Conservation (phyloP, 2,797 vertebrate species). For the Anableps anableps region DNA sequence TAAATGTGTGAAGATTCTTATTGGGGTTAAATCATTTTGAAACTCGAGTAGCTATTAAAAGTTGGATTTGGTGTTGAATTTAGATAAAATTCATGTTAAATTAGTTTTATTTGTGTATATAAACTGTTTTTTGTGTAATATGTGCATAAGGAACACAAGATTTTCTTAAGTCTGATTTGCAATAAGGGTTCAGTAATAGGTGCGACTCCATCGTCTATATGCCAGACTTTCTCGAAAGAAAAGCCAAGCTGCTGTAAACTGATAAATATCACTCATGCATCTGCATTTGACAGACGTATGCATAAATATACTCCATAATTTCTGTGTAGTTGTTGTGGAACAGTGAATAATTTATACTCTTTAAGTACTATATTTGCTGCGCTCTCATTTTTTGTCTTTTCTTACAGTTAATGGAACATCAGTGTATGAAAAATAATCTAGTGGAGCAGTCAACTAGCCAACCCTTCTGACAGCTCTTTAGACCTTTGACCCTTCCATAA, state of each 20-base stretch:
- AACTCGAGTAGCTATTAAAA: not conserved
- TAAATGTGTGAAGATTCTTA: not conserved
- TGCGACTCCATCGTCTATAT: not conserved
- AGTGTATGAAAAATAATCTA: conserved; percentile 58
- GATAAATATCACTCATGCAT: not conserved
- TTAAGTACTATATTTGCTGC: not conserved
- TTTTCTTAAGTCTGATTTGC: not conserved
- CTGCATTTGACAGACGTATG: no score
- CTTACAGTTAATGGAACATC: conserved; percentile 79
- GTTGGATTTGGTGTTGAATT: not conserved
- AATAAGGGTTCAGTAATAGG: not conserved
- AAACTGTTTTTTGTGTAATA: not conserved
- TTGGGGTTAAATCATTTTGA: no score
- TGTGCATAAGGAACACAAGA: not conserved
- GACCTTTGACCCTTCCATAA: conserved; percentile 65
- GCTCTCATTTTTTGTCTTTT: conserved; percentile 11
- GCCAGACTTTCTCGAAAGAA: not conserved
- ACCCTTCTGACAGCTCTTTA: conserved; percentile 58
- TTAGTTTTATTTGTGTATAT: not conserved
- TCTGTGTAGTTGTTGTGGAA: not conserved
- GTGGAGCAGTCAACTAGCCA: conserved; percentile 68
- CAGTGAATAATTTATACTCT: not conserved
- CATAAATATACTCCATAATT: not conserved
- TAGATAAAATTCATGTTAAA: not conserved
- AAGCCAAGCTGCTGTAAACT: not conserved